phyloP scores from a whole-genome alignment of 2,888 invertebrate genomes.

The Eulithis testata region DNA sequence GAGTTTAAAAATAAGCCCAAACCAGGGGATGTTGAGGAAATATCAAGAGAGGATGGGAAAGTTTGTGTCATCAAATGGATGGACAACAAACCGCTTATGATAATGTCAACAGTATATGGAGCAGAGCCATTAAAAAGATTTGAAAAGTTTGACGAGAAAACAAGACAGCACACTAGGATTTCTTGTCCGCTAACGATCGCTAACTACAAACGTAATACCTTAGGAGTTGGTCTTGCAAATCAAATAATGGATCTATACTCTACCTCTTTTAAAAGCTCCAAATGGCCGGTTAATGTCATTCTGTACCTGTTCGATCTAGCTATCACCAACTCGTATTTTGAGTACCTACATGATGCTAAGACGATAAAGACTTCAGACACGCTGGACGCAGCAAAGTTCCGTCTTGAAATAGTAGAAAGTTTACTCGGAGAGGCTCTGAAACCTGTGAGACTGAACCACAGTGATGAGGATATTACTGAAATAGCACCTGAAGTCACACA shows the following conservation, averaged over 20 bases:
- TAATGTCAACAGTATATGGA: constrained; percentile 48
- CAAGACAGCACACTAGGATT: constrained; percentile 32
- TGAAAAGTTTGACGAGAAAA: constrained; percentile 15
- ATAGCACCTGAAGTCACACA: constrained; percentile 3
- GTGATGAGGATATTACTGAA: neutral
- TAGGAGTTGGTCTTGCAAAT: constrained; percentile 47
- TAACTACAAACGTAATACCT: constrained; percentile 49
- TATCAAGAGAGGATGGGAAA: constrained; percentile 41
- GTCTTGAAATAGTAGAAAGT: constrained; percentile 37
- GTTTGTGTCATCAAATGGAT: constrained; percentile 49
- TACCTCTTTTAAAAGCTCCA: constrained; percentile 47
- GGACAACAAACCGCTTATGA: constrained; percentile 46
- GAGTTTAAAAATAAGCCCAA: constrained; percentile 37
- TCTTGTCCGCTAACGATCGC: constrained; percentile 43
- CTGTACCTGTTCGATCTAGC: constrained; percentile 39
- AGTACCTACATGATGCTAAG: constrained; percentile 24
- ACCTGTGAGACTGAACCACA: constrained; percentile 1
- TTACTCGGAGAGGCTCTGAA: constrained; percentile 22
- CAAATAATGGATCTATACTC: constrained; percentile 48
- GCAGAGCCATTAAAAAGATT: constrained; percentile 37
- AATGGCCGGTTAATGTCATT: constrained; percentile 51
- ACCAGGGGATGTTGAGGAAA: constrained; percentile 42
- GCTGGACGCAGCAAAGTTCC: constrained; percentile 40
- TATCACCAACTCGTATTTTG: constrained; percentile 28
- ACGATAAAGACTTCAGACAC: constrained; percentile 27